phyloP scores from a whole-genome alignment of 2,797 vertebrate genomes.

The Limnodromus scolopaceus region DNA sequence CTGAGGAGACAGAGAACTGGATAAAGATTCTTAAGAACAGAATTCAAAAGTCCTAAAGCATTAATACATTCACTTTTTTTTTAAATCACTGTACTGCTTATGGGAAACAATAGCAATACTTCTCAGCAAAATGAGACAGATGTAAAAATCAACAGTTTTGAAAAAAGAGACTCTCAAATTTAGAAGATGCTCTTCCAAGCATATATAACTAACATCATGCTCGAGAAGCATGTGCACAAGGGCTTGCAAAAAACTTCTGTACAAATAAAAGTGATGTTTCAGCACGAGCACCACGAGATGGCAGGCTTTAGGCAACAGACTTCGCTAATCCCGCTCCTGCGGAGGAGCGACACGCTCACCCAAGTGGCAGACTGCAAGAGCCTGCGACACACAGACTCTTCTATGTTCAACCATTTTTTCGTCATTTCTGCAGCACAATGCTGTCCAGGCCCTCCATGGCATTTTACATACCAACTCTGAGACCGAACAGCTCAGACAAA shows the following conservation, averaged over 20 bases:
- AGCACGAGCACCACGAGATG: conserved; percentile 37
- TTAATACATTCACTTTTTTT: not conserved
- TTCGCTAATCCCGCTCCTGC: not conserved
- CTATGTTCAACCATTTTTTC: not conserved
- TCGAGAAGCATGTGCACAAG: not conserved
- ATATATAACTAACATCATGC: not conserved
- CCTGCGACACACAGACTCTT: not conserved
- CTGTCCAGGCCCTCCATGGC: not conserved
- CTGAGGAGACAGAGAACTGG: not conserved
- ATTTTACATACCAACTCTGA: not conserved
- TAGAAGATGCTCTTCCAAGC: not conserved
- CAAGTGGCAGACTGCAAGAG: not conserved
- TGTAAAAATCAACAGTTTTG: not conserved
- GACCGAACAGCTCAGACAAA: not conserved
- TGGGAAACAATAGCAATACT: not conserved
- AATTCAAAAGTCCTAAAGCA: not conserved
- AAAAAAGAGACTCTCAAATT: not conserved
- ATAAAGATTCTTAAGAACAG: not conserved
- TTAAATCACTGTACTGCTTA: not conserved
- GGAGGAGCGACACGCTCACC: too few species aligned
- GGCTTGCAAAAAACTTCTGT: not conserved
- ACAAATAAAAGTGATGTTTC: not conserved
- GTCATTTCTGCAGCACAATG: not conserved
- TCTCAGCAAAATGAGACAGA: not conserved
- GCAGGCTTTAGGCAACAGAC: not conserved